Evolutionary conservation across 1,140 invertebrate genomes (phyloP).

Genomic region (Antheraea mylitta): DNA sequence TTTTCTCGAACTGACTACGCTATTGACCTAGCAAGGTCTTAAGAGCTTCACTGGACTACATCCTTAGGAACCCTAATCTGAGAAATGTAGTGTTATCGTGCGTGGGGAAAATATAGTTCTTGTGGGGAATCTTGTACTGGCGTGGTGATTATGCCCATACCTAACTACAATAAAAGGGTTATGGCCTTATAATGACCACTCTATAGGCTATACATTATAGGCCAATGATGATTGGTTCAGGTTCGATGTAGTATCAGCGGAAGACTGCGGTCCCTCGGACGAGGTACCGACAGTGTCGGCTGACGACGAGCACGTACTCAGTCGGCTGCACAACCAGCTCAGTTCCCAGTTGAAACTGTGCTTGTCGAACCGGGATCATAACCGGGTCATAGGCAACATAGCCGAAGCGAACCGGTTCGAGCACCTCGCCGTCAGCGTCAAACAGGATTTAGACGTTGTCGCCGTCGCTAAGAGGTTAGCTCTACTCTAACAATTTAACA

Average conservation of each 20-base stretch:
- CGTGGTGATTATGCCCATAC: no score
- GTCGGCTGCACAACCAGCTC: slow-evolving; percentile 89
- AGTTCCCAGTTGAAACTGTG: slow-evolving; percentile 91
- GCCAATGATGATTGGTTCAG: slow-evolving; percentile 32
- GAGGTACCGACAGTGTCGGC: slow-evolving; percentile 49
- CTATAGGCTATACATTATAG: no score
- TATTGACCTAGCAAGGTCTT: no score
- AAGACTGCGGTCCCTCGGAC: slow-evolving; percentile 85
- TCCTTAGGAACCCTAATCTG: no score
- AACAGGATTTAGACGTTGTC: slow-evolving; percentile 94
- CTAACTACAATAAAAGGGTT: no score
- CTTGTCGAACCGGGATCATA: slow-evolving; percentile 92
- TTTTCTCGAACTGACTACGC: no score
- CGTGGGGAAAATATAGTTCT: no score
- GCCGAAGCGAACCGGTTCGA: slow-evolving; percentile 94
- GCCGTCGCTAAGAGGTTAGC: slow-evolving; percentile 82
- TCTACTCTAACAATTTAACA: neutral
- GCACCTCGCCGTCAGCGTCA: slow-evolving; percentile 89
- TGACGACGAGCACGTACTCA: slow-evolving; percentile 75
- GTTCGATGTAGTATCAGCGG: slow-evolving; percentile 86
- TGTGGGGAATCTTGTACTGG: no score
- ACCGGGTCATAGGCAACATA: slow-evolving; percentile 95
- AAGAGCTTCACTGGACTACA: no score
- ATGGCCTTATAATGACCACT: no score
- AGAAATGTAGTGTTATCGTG: no score